Base-by-base conservation (phyloP, 2,888 invertebrate genomes). In the Koerneria pararmatus region DNA sequence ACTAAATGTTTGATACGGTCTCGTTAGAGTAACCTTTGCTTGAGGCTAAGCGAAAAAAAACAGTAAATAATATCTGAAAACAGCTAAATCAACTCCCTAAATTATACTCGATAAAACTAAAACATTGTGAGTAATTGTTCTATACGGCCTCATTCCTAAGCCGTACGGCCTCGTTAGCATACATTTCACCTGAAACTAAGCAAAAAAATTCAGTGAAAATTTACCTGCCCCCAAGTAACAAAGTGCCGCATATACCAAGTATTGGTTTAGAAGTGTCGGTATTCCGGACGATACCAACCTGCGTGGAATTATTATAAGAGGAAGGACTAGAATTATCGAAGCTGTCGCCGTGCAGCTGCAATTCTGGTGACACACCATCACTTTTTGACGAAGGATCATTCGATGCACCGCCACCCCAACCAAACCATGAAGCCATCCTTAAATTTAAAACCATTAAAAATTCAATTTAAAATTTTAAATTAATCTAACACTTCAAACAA, bases 401-500 rank as follows among this genome's bases (percentile, higher is more conserved):
- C 5, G 64, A 6, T 19, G 64, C 37, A 41, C 54, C 54, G 15
- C 54, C 54, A 31, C 64, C 64, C 64, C 64, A 64, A 22, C 64
- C 64, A 29, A 64, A 64, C 64, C 64, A 64, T 31, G 64, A 64
- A n/a, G 22, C 22, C 22, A 51, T 51, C 53, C 46, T n/a, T 15
- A 41, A 11, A 11, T 41, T 41, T 41, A 41, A 41, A 41, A 41
- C 46, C 11, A 41, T n/a, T 11, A n/a, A 41, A 41, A n/a, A 41
- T n/a, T n/a, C n/a, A n/a, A n/a, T n/a, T n/a, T n/a, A n/a, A n/a
- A n/a, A n/a, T n/a, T n/a, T n/a, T n/a, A n/a, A n/a, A n/a, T n/a
- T n/a, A n/a, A n/a, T n/a, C n/a, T n/a, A n/a, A n/a, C n/a, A n/a
- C n/a, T n/a, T n/a, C n/a, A n/a, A n/a, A n/a, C n/a, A n/a, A n/a